Evolutionary conservation across 2,113 vertebrate species (phyloP), one percentile per base, ranked within the genome.

Genomic region (Scomber japonicus): DNA sequence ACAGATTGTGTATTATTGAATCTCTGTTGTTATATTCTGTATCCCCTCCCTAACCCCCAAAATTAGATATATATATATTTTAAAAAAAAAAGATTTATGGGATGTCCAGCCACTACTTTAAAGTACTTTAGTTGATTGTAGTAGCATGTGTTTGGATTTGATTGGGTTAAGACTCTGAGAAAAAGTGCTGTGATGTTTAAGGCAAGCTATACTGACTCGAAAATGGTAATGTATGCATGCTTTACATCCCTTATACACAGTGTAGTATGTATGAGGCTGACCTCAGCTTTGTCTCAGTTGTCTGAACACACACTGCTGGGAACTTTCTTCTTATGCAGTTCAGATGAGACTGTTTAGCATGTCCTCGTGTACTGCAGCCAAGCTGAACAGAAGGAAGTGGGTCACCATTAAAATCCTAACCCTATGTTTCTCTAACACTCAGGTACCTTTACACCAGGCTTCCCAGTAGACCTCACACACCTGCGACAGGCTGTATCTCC

Each of bases 381-480:
- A 16, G 35, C 69, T 44, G 56, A 71, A 27, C 24, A 14, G 13
- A 83, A 67, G 53, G 67, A 92, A 91, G 75, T 92, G 85, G 87
- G 88, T 88, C 87, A 87, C 15, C 51, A 68, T 72, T 79, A 65
- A 69, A 83, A 77, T 64, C 75, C 49, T 15, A 24, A 85, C 19
- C 31, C 57, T 17, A 4, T 48, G 60, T 75, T 82, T 78, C 69
- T 64, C 55, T 49, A 48, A 74, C 30, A 75, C 50, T 53, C 71
- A 68, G 64, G 44, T 76, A 51, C 61, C 49, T 72, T 59, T 17
- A 67, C 24, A 27, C 45, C 48, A 27, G 49, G 61, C 11, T 73
- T 91, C 90, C 89, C 87, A 65, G 57, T 44, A 51, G 80, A 24
- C 83, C 63, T 70, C 46, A 2, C 49, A 60, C 87, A 84, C 80